Percentiles rank a stretch among this genome's conserved stretches.
These are phyloP conservation scores for Calliopum simillimum DNA, from an alignment of 2,888 invertebrate species.

Conservation along the genomic window DNA sequence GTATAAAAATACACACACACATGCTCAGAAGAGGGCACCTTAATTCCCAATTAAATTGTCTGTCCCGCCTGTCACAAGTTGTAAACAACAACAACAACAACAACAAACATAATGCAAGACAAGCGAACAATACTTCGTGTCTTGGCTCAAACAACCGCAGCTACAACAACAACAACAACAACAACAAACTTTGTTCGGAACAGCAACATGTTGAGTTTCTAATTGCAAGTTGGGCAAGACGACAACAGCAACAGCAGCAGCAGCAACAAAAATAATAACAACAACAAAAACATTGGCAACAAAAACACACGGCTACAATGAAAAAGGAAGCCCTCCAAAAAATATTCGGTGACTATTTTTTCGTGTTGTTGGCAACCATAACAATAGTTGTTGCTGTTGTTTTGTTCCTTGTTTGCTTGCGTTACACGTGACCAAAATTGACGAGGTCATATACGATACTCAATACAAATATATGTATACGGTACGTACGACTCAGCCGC, in stretches of 20 bases:
- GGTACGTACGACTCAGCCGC: not conserved
- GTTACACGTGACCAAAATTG: conserved; percentile 22
- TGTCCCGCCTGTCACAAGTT: conserved; percentile 29
- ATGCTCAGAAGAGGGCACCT: not conserved
- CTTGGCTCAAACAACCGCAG: not conserved
- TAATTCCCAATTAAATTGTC: conserved; percentile 31
- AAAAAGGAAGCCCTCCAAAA: conserved; percentile 19
- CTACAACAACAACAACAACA: no score
- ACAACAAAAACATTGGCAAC: not conserved
- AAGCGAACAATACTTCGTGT: conserved; percentile 14
- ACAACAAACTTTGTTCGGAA: no score
- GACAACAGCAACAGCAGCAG: not conserved
- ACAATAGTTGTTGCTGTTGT: no score
- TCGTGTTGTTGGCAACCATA: no score
- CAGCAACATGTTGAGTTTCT: conserved; percentile 30
- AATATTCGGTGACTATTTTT: conserved; percentile 21
- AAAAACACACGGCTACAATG: not conserved
- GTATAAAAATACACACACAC: not conserved
- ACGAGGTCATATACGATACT: conserved; percentile 18
- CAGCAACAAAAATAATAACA: not conserved
- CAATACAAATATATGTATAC: not conserved
- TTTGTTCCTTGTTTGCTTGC: not conserved
- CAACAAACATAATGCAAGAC: not conserved
- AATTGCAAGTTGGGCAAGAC: conserved; percentile 25
- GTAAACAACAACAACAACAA: conserved; percentile 28